Evolutionary conservation across 2,888 invertebrate species (phyloP), one percentile per base, ranked within the genome.

Genomic region (Brachynemurus nebulosus): DNA sequence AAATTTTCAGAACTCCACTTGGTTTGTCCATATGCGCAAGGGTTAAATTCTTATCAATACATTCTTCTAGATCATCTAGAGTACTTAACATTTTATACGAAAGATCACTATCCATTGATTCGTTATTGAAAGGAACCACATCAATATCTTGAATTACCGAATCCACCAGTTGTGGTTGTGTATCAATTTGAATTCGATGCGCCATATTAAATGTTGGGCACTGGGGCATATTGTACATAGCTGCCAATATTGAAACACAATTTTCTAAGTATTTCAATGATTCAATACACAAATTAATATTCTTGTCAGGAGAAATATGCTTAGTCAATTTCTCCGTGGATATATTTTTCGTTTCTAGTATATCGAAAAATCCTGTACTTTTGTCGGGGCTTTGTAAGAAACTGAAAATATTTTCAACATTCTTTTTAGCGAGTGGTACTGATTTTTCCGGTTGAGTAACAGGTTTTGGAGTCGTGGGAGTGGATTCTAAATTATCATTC

Each of bases 171-270:
- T 84, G 82, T 2, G 85, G 73, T 3, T 82, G 79, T 40, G 79
- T 76, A 46, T 84, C 82, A 1, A 82, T 79, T 59, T 82, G 83
- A 50, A 86, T 79, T 57, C 83, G 73, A 57, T 90, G 86, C 0
- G 90, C 88, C 11, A 91, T 81, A 61, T 90, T 89, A 59, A 93
- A 92, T 48, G 83, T 83, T 0, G 93, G 93, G 60, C 91, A 91
- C 54, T 89, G 88, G 0, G 92, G 91, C 91, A 93, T 92, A 56
- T 80, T 81, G 63, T 86, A 89, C 90, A 93, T 91, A 65, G 86
- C 85, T 3, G 86, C 81, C 43, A 95, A 66, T 52, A 93, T 90
- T 49, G 82, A 80, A 45, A 86, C 85, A 60, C 91, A 92, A 53
- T 80, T 85, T 58, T 88, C 78, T 21, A 95, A 68, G 57, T 90